Evolutionary conservation across 2,888 invertebrate species (phyloP), one percentile per base, ranked within the genome.

Genomic region (Hypercompe scribonia): DNA sequence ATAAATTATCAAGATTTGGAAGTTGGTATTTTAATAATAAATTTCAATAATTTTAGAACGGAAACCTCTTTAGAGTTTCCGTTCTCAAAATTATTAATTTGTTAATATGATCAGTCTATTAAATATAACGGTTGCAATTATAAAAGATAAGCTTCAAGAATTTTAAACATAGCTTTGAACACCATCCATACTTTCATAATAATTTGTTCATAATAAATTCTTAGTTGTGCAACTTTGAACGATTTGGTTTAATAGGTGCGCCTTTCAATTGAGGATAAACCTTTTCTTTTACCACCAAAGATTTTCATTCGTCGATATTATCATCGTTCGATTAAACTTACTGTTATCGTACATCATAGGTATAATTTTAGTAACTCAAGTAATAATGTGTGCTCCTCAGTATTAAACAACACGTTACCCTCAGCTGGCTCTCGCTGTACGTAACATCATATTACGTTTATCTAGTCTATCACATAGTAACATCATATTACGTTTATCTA

Each of bases 381-480:
- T 46, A 28, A 68, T 69, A 71, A 65, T 66, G 58, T 73, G 65
- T 72, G 65, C 61, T 61, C 61, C n/a, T 54, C 69, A n/a, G 70
- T 46, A 64, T 82, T 75, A 68, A 67, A 74, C 76, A 81, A 81
- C 36, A 72, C 74, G 80, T 81, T 74, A 82, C 82, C 81, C 80
- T 80, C 74, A 82, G 81, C 71, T 82, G 75, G 15, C 8, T 69
- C 39, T 78, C 82, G 76, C 82, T 7, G 54, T 74, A 81, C 28
- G 58, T 33, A n/a, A 15, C 42, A 74, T 66, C 71, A 70, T 50
- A 74, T 68, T 46, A 36, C 58, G 31, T 65, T 73, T 77, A 80
- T 80, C 82, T 77, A 75, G 61, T 65, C 33, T 65, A 75, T 80
- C 74, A 68, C n/a, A n/a, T n/a, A n/a, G 58, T 33, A n/a, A 15